Base-by-base conservation (phyloP, 2,113 vertebrate species). In the Setophaga kirtlandii region DNA sequence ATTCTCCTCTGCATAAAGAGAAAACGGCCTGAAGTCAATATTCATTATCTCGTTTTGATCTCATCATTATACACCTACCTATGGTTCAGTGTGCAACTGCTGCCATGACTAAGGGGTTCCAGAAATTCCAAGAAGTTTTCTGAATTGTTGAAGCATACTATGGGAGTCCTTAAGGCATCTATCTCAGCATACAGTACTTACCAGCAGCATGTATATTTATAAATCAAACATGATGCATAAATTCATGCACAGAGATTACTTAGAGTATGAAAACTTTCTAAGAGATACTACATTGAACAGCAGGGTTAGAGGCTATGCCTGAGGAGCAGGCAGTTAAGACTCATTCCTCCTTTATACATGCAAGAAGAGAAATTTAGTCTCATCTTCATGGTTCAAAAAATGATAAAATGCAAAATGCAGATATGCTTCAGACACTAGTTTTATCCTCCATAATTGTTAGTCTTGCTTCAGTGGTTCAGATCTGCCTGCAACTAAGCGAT, bases 121-220 rank as follows among this genome's bases (percentile, higher is more conserved):
- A 96, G 90, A 96, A 97, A 85, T 92, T 78, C 85, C 76, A 86
- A 70, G 46, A 87, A 74, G 46, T 75, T 81, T 93, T 88, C 88
- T 95, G 50, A 71, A 23, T 41, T 85, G 59, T 82, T 74, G 62
- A 92, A 88, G 94, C 46, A 75, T 50, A 62, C 21, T 71, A 22
- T 74, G 35, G 35, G 81, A 81, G 56, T 80, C 79, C 82, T 93
- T 87, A 73, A 44, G 87, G 49, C 42, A 50, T 30, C n/a, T 35
- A 24, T n/a, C 50, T 83, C 44, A 55, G 52, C 60, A 28, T 21
- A 52, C 59, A 31, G 17, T 90, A 88, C 87, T 86, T 90, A 94
- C 82, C 90, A 78, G 63, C 75, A 83, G 75, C 42, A 52, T 3
- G 24, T 22, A 4, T 27, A n/a, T 68, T 76, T 65, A 70, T 24